These are phyloP conservation scores for Pterostichus madidus DNA, from an alignment of 2,888 invertebrate species.

Conservation along the genomic window DNA sequence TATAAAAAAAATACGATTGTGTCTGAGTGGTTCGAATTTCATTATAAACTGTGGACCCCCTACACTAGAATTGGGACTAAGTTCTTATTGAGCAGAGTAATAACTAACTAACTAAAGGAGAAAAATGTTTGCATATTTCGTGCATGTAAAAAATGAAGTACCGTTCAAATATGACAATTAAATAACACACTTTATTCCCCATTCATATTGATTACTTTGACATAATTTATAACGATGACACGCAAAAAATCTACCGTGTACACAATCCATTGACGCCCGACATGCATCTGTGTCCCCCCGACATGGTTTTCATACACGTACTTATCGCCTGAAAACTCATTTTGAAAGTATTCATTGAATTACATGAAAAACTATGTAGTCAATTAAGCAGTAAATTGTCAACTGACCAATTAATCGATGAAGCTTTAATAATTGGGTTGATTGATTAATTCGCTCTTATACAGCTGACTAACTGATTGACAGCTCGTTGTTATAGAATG, in stretches of 20 bases:
- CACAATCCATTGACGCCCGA: conserved; percentile 11
- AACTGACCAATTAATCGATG: conserved; percentile 47
- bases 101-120: not conserved
- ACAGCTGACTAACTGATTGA: conserved; percentile 28
- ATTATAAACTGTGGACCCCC: no score
- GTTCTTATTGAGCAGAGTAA: no score
- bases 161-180: conserved; percentile 3
- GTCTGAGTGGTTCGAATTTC: no score
- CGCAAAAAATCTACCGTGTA: conserved; percentile 26
- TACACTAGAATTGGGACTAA: no score
- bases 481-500: conserved; percentile 49
- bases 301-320: not conserved
- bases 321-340: conserved; percentile 33
- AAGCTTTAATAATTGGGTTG: conserved; percentile 50
- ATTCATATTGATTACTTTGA: conserved; percentile 26
- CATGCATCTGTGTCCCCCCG: not conserved
- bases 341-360: conserved; percentile 45
- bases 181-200: conserved; percentile 19
- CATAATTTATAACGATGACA: conserved; percentile 28
- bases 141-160: conserved; percentile 1
- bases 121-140: not conserved
- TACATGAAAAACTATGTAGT: conserved; percentile 45
- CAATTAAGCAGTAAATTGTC: conserved; percentile 46
- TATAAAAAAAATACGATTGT: no score
- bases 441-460: conserved; percentile 26